Evolutionary conservation across 2,888 invertebrate genomes (phyloP).

Genomic region (Phanerotoma sp.): DNA sequence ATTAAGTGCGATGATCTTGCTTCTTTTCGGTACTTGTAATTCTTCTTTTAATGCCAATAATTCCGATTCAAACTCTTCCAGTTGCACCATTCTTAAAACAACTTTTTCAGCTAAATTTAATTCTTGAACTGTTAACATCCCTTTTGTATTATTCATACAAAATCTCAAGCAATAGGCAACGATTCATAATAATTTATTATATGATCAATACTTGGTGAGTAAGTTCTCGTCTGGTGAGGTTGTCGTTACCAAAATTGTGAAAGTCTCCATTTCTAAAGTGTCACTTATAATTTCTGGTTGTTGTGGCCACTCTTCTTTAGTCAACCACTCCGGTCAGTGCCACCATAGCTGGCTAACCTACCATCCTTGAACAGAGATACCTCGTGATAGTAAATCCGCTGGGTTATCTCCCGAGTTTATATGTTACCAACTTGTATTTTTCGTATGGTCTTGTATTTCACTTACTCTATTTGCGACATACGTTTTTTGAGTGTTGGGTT

Average conservation of each 20-base stretch:
- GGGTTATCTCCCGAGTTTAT: constrained; percentile 22
- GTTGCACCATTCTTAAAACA: constrained; percentile 22
- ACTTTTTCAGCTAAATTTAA: constrained; percentile 16
- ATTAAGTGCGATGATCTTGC: constrained; percentile 12
- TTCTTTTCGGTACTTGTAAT: constrained; percentile 7
- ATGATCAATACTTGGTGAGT: background rate
- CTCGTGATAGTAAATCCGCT: constrained; percentile 24
- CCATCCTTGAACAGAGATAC: constrained; percentile 2
- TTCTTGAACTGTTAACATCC: constrained; percentile 16
- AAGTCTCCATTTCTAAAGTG: background rate
- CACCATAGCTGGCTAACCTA: constrained; percentile 14
- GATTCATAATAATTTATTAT: constrained; percentile 5
- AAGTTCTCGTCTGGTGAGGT: constrained; percentile 19
- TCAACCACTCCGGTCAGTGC: constrained; percentile 27
- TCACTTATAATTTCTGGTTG: background rate
- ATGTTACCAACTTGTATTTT: constrained; percentile 12
- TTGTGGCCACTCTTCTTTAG: background rate
- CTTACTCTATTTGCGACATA: constrained; percentile 29
- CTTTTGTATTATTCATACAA: background rate
- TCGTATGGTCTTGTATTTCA: constrained; percentile 25
- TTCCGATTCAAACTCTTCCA: constrained; percentile 19
- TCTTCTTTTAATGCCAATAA: background rate
- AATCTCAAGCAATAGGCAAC: constrained; percentile 19
- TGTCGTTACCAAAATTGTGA: constrained; percentile 16
- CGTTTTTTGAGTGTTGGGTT: constrained; percentile 22